Conservation (phyloP, 2,797 vertebrate genomes). For the Aulostomus chinensis region DNA sequence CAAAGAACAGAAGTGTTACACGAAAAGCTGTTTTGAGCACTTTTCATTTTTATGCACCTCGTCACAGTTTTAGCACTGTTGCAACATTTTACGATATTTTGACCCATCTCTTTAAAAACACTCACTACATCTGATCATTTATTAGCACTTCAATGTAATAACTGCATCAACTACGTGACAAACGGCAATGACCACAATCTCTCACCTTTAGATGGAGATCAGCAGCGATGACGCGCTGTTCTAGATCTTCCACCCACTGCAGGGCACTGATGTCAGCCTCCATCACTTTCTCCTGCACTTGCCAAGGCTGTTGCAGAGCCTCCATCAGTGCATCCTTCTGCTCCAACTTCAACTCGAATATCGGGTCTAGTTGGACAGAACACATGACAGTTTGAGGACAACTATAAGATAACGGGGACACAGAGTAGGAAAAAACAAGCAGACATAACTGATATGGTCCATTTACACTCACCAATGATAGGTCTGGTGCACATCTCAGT, state of each 20-base stretch:
- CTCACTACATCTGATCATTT: too few species aligned
- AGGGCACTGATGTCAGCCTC: slow-evolving; percentile 86
- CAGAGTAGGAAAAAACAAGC: too few species aligned
- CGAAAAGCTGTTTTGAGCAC: too few species aligned
- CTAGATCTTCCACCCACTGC: slow-evolving; percentile 94
- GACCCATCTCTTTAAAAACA: too few species aligned
- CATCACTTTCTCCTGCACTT: slow-evolving; percentile 83
- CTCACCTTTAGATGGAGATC: slow-evolving; percentile 92
- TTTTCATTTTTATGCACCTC: too few species aligned
- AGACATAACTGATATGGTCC: background rate
- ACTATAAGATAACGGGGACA: too few species aligned
- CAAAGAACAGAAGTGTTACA: background rate
- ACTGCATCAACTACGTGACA: too few species aligned
- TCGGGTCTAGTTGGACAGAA: slow-evolving; percentile 75
- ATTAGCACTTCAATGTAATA: too few species aligned
- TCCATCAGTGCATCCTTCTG: slow-evolving; percentile 68
- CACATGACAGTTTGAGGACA: background rate
- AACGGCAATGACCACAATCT: too few species aligned
- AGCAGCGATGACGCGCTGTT: slow-evolving; percentile 87
- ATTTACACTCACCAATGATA: slow-evolving; percentile 76
- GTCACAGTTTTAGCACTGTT: too few species aligned
- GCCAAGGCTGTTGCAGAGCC: slow-evolving; percentile 84
- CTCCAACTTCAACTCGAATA: slow-evolving; percentile 82
- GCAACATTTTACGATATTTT: too few species aligned
- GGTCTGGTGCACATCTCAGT: slow-evolving; percentile 85